Evolutionary conservation across 2,888 invertebrate species (phyloP), one percentile per base, ranked within the genome.

Genomic region (Steinernema scapterisci): DNA sequence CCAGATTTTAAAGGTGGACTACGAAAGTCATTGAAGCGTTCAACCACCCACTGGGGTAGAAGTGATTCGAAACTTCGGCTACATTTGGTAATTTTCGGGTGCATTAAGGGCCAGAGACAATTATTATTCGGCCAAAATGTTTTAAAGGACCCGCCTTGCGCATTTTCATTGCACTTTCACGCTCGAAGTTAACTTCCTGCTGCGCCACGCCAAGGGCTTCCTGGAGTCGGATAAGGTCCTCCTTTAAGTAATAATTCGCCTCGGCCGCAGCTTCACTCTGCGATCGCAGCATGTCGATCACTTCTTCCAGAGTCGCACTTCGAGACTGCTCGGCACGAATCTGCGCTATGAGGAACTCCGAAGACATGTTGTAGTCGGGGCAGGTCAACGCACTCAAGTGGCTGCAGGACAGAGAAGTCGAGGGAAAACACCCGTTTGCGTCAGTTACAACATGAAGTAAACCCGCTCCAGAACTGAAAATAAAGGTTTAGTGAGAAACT

Each of bases 271-370:
- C 48, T 38, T 73, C 72, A 9, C 44, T 25, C 54, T 75, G 75
- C 9, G 72, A 38, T 51, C 71, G 48, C 27, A 75, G 46, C 45
- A 72, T 72, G 16, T 75, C 75, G 16, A 75, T 31, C 52, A 75
- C 73, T 25, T 75, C 75, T 54, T 75, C 75, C 5, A 75, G 72
- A 19, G 71, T 44, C 21, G 48, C 43, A n/a, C 52, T 72, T 11
- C 75, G 72, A 31, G 31, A 75, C 63, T 63, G 63, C 16, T 63
- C 63, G 25, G 63, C 63, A 16, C 38, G 63, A 16, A 63, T 31
- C 27, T 63, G 63, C 9, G 63, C 63, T 1, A 63, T 21, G 11
- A 63, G 63, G 27, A 63, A 31, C 19, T 63, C 63, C 7, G 38
- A 63, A 3, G 63, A 63, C 31, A 63, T 63, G 63, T 63, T 63